Percentiles rank a stretch among this genome's conserved stretches.
These are phyloP conservation scores for Aporophyla nigra DNA, from an alignment of 2,888 invertebrate genomes.

Conservation along the genomic window DNA sequence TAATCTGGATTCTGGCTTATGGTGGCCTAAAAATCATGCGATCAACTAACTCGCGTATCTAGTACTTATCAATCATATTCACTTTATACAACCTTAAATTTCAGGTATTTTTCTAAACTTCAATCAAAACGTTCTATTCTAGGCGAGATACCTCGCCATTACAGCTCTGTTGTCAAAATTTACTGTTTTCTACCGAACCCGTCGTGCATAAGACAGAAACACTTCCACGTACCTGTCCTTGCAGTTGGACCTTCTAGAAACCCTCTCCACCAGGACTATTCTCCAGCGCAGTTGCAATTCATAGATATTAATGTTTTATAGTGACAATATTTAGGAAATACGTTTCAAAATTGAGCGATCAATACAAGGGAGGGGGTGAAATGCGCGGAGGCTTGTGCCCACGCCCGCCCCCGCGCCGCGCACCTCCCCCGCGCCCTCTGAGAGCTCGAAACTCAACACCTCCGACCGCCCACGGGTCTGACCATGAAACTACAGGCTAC, in stretches of 20 bases:
- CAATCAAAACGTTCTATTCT: not conserved
- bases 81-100: not conserved
- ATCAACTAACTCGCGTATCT: not conserved
- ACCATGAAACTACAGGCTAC: slow-evolving; percentile 73
- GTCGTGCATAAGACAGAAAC: slow-evolving; percentile 7
- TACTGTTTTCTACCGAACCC: slow-evolving; percentile 1
- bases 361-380: slow-evolving; percentile 81
- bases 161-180: slow-evolving; percentile 10
- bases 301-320: slow-evolving; percentile 69
- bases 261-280: slow-evolving; percentile 9
- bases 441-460: slow-evolving; percentile 79
- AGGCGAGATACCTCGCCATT: slow-evolving; percentile 15
- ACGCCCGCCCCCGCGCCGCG: slow-evolving; percentile 77
- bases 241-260: slow-evolving; percentile 1
- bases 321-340: slow-evolving; percentile 83
- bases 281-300: slow-evolving; percentile 35
- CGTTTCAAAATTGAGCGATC: slow-evolving; percentile 86
- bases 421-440: slow-evolving; percentile 68
- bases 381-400: slow-evolving; percentile 82
- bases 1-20: slow-evolving; percentile 4
- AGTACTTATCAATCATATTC: not conserved
- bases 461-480: slow-evolving; percentile 81
- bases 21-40: slow-evolving; percentile 9
- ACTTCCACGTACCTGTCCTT: slow-evolving; percentile 39
- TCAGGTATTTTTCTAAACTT: not conserved